A percentile compares a stretch with the other conserved stretches of the same genome.
Conservation (phyloP, 30 jellyfish, hydroid and myxozoan species). For the Euphysa ruthae region DNA sequence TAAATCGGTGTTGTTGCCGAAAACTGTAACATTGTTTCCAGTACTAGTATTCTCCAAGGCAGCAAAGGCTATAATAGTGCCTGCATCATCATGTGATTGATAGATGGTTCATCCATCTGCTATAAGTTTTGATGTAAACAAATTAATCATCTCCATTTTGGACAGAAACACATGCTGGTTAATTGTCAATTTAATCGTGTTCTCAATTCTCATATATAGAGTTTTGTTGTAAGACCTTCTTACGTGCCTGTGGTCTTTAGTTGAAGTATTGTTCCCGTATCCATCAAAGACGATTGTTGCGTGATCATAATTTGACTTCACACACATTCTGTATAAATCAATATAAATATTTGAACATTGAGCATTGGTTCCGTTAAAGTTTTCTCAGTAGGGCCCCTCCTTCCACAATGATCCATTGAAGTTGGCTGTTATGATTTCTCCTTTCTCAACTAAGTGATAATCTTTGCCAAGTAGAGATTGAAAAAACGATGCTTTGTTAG, state of each 20-base stretch:
- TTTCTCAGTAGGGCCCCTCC: too few species aligned
- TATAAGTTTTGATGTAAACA: constrained; percentile 13
- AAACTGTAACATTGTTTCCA: too few species aligned
- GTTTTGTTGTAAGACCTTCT: constrained; percentile 17
- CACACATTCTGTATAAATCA: neutral
- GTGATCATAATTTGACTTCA: constrained; percentile 8
- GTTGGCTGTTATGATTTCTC: too few species aligned
- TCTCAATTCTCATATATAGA: constrained; percentile 8
- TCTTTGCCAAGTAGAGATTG: too few species aligned
- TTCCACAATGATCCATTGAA: too few species aligned
- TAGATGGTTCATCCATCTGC: constrained; percentile 13
- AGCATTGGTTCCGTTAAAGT: too few species aligned
- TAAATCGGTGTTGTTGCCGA: constrained; percentile 21
- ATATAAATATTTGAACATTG: too few species aligned
- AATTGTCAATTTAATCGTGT: too few species aligned
- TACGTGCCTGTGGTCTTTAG: constrained; percentile 12
- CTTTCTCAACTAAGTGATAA: too few species aligned
- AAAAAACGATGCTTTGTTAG: too few species aligned
- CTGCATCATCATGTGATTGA: constrained; percentile 20
- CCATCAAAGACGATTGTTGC: constrained; percentile 33
- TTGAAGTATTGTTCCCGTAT: constrained; percentile 9
- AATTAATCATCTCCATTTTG: constrained; percentile 4
- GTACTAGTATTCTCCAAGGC: constrained; percentile 9
- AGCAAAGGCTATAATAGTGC: constrained; percentile 20
- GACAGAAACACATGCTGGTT: too few species aligned